Conservation (phyloP, 2,113 vertebrate species). For the Tachycineta bicolor region DNA sequence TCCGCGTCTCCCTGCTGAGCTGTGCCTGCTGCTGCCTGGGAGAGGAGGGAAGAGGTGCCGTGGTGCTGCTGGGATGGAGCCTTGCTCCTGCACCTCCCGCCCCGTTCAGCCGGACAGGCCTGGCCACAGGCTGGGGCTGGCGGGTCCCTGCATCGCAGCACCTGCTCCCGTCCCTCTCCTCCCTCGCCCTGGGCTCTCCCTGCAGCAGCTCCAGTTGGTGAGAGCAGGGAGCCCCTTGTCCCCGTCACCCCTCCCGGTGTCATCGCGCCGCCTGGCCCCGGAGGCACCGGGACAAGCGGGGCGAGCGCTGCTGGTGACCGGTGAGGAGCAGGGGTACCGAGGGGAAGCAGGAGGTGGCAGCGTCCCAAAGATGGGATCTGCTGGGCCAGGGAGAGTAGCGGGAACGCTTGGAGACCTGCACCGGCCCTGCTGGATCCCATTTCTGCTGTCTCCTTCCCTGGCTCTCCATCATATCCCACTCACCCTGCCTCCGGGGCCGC, state of each 20-base stretch:
- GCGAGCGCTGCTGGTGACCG: fast-evolving
- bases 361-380: neutral
- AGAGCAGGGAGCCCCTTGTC: fast-evolving
- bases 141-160: neutral
- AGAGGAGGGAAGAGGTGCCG: neutral
- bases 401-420: neutral
- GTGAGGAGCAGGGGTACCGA: fast-evolving
- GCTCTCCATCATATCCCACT: neutral
- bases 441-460: neutral
- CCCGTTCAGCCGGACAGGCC: neutral
- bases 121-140: neutral
- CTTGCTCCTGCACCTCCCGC: neutral
- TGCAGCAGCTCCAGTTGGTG: neutral
- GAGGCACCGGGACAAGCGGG: fast-evolving
- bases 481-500: neutral
- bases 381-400: neutral
- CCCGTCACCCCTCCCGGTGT: neutral
- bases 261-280: neutral
- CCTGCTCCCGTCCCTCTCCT: fast-evolving
- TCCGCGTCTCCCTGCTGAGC: neutral
- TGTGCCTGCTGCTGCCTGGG: neutral
- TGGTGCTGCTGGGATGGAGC: neutral
- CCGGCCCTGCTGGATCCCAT: neutral
- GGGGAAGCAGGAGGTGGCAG: neutral
- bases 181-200: neutral